phyloP scores from a whole-genome alignment of 2,113 vertebrate species.

The Chrysochloris asiatica region DNA sequence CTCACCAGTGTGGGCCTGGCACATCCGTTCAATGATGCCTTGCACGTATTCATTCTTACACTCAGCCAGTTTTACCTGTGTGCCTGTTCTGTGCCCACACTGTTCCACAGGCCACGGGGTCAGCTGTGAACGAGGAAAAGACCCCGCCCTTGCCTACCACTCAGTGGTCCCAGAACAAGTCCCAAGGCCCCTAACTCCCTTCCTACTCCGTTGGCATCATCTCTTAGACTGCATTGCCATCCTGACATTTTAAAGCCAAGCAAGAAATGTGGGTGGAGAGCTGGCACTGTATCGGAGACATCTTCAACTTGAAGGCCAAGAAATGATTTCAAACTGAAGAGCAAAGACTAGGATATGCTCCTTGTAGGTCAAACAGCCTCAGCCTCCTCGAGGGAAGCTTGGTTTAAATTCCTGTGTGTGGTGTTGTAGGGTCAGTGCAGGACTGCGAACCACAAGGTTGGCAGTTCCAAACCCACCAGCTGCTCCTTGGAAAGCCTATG shows the following conservation, averaged over 20 bases:
- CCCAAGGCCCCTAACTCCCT: background rate
- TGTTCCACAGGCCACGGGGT: background rate
- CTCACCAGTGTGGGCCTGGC: too few species aligned
- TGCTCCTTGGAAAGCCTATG: too few species aligned
- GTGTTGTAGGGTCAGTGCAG: too few species aligned
- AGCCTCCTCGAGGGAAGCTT: too few species aligned
- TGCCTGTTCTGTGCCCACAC: background rate
- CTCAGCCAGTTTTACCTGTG: background rate
- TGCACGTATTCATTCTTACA: background rate
- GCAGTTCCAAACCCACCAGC: too few species aligned
- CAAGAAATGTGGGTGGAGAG: background rate
- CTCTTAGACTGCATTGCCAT: background rate
- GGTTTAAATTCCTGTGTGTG: too few species aligned
- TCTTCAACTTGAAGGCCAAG: too few species aligned
- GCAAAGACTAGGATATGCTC: too few species aligned
- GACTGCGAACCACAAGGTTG: too few species aligned
- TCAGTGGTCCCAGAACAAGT: background rate
- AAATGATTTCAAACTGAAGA: too few species aligned
- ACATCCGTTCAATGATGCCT: background rate
- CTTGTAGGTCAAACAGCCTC: too few species aligned
- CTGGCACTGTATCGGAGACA: background rate
- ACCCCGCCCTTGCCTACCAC: background rate
- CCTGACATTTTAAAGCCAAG: background rate
- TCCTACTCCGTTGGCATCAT: background rate
- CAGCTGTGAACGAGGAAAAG: background rate